Conservation (phyloP, 1,140 invertebrate species). For the Luehdorfia chinensis region DNA sequence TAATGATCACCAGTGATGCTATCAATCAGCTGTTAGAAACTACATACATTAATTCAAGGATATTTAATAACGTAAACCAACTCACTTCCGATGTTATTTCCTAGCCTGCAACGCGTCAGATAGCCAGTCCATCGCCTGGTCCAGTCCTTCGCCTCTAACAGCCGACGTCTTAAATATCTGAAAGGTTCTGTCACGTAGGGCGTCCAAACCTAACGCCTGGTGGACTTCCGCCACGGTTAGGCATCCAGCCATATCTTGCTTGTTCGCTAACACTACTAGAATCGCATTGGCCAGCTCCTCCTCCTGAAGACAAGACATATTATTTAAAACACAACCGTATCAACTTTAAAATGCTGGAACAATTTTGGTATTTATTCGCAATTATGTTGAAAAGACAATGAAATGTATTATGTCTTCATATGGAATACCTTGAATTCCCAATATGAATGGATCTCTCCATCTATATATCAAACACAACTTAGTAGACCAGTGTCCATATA, state of each 20-base stretch:
- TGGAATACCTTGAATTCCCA: too few relatives aligned
- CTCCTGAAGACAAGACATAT: constrained; percentile 88
- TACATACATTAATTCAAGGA: too few relatives aligned
- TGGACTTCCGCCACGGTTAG: constrained; percentile 98
- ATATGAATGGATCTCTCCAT: too few relatives aligned
- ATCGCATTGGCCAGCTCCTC: constrained; percentile 97
- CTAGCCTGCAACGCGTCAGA: constrained; percentile 91
- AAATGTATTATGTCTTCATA: too few relatives aligned
- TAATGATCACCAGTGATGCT: too few relatives aligned
- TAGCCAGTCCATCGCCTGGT: constrained; percentile 99
- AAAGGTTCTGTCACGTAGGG: constrained; percentile 97
- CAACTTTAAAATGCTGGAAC: background rate
- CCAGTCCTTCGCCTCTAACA: constrained; percentile 98
- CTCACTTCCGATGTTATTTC: constrained; percentile 81
- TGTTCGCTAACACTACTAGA: constrained; percentile 98
- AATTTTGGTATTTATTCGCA: background rate
- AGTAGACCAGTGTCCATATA: too few relatives aligned
- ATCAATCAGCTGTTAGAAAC: too few relatives aligned
- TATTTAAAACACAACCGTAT: too few relatives aligned
- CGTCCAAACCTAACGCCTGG: constrained; percentile 95
- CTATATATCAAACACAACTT: too few relatives aligned
- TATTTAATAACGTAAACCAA: too few relatives aligned
- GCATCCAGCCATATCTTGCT: constrained; percentile 99
- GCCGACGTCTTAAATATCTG: constrained; percentile 99
- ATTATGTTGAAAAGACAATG: background rate